A percentile compares a stretch with the other conserved stretches of the same genome.
phyloP scores from a whole-genome alignment of 1,140 invertebrate species.

The Palaemon carinicauda region DNA sequence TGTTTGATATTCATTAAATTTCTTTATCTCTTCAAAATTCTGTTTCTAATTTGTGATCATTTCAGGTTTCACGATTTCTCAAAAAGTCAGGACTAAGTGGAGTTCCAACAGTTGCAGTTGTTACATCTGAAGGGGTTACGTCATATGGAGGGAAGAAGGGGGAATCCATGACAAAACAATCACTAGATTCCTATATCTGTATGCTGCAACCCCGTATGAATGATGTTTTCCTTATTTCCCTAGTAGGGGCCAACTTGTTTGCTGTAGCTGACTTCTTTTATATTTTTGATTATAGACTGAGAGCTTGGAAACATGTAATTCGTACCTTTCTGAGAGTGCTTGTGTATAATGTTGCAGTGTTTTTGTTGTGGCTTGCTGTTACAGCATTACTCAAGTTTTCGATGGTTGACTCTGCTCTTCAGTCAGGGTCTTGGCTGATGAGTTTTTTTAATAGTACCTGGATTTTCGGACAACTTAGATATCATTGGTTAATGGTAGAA shows the following conservation, averaged over 20 bases:
- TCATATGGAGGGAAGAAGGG: constrained; percentile 34
- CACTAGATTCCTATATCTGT: constrained; percentile 39
- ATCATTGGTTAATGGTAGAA: constrained; percentile 47
- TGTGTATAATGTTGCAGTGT: constrained; percentile 26
- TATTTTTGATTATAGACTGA: constrained; percentile 20
- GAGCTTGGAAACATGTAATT: constrained; percentile 32
- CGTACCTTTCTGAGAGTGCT: constrained; percentile 18
- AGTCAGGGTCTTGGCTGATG: constrained; percentile 29
- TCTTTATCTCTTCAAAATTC: not conserved
- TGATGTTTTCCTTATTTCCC: constrained; percentile 44
- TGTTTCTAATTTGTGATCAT: not conserved
- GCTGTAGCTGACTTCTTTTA: constrained; percentile 43
- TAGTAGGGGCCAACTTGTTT: constrained; percentile 29
- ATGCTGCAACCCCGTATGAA: constrained; percentile 44
- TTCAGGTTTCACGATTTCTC: constrained; percentile 37
- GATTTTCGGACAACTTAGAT: constrained; percentile 26
- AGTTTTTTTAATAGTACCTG: constrained; percentile 29
- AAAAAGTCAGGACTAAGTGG: constrained; percentile 29
- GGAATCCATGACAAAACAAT: constrained; percentile 13
- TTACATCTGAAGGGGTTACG: constrained; percentile 33
- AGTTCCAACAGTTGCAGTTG: constrained; percentile 30
- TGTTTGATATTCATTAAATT: not conserved
- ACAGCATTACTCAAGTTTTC: constrained; percentile 34
- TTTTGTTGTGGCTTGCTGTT: constrained; percentile 41
- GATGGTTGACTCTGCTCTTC: not conserved